Base-by-base conservation (phyloP, 1,140 invertebrate species). In the Cephus cinctus region DNA sequence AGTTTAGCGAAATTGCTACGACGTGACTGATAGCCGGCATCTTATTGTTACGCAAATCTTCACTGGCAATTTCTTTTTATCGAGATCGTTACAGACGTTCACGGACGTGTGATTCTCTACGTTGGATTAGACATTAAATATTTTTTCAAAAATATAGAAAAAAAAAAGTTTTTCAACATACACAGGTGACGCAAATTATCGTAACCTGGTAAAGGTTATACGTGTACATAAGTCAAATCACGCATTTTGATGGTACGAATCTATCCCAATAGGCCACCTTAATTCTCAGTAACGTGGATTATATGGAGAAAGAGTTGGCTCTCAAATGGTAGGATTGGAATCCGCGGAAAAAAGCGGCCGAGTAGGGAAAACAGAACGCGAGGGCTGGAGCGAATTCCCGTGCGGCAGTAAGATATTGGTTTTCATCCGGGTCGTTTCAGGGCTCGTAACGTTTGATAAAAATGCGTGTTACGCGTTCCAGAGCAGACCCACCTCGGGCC, bases 401-500 rank as follows among this genome's bases (percentile, higher is more conserved):
- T 57, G 63, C 44, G 73, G 57, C 46, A 50, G 63, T 69, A 69
- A 74, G 70, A 72, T 75, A 75, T 75, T 74, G 73, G 69, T 75
- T 75, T 75, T 74, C 73, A 74, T 71, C 65, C 67, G 57, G 64
- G 61, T 73, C 69, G 69, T 74, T 74, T 62, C 65, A 65, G 58
- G 55, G 63, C 64, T 73, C 73, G 70, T 75, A 75, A 75, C 71
- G 69, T 75, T 75, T 75, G 71, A 75, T 75, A 75, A 75, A 75
- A 75, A 74, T 73, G 73, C 70, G 70, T 73, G 71, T 74, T 74
- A 74, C 67, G 71, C 73, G 70, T 66, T 69, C 65, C 65, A 57
- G 57, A 27, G 50, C 47, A 41, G 63, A 71, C 59, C 67, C 63
- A 62, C 47, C 66, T 63, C 58, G 57, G 61, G 59, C 59, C 53